Percentiles rank a stretch among this genome's conserved stretches.
Conservation (phyloP, 2,113 vertebrate species). For the Vulpes lagopus region DNA sequence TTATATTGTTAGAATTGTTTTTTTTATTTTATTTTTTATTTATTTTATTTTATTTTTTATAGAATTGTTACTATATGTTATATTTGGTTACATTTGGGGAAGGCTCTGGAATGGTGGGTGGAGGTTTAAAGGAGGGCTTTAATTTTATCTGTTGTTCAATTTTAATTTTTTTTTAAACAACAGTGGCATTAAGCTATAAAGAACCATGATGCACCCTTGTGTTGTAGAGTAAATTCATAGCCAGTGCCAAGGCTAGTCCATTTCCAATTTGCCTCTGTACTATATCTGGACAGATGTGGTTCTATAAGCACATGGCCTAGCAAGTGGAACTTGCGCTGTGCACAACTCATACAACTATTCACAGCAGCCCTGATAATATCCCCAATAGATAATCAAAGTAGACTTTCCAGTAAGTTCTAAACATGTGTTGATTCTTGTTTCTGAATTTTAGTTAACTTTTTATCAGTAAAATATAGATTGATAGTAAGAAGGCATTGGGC, state of each 20-base stretch:
- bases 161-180: neutral
- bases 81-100: constrained; percentile 6
- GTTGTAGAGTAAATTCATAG: neutral
- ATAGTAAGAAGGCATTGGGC: neutral
- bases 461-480: neutral
- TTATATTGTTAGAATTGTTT: neutral
- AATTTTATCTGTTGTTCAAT: neutral
- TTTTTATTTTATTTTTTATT: neutral
- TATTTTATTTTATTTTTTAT: too few relatives aligned
- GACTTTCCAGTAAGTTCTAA: neutral
- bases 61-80: neutral
- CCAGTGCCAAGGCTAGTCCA: neutral
- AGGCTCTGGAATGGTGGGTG: neutral
- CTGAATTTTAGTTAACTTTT: neutral
- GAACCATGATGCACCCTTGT: neutral
- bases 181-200: neutral
- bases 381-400: neutral
- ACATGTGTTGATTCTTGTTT: neutral
- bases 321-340: neutral
- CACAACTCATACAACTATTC: neutral
- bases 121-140: neutral
- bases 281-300: neutral
- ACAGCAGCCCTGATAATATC: neutral
- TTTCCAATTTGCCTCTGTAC: constrained; percentile 13
- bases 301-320: neutral